Conservation (phyloP, 1,140 invertebrate species). For the Cryptotermes secundus region DNA sequence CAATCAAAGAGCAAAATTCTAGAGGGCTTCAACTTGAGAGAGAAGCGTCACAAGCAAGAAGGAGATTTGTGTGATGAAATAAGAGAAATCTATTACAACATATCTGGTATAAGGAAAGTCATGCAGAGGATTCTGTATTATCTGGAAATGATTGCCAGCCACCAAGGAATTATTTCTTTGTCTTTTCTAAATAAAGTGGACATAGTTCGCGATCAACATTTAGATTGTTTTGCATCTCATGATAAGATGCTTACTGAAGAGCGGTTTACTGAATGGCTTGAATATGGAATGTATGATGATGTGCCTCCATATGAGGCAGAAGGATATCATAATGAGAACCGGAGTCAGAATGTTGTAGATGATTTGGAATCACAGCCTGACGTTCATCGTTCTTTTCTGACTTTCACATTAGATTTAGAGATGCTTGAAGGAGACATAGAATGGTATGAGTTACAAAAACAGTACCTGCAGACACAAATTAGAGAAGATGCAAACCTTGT, state of each 20-base stretch:
- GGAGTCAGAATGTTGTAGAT: neutral
- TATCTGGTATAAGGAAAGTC: neutral
- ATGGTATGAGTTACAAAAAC: neutral
- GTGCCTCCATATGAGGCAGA: neutral
- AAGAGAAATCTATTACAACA: neutral
- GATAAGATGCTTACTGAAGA: neutral
- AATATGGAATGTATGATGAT: neutral
- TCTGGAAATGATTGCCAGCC: neutral
- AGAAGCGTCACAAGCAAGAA: neutral
- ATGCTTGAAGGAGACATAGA: neutral
- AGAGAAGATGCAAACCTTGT: neutral
- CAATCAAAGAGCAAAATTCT: constrained; percentile 47
- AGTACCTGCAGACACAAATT: neutral
- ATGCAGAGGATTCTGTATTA: neutral
- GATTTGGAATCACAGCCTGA: neutral
- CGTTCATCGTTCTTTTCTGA: neutral
- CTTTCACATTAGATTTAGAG: neutral
- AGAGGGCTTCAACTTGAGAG: constrained; percentile 33
- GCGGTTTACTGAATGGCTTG: neutral
- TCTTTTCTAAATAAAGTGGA: neutral
- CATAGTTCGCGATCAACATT: neutral
- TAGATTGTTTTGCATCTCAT: neutral
- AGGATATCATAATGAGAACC: neutral
- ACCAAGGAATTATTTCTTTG: constrained; percentile 13
- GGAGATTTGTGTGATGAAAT: neutral